Base-by-base conservation (phyloP, 92 coral and sea anemone genomes). In the Plumapathes pennacea region DNA sequence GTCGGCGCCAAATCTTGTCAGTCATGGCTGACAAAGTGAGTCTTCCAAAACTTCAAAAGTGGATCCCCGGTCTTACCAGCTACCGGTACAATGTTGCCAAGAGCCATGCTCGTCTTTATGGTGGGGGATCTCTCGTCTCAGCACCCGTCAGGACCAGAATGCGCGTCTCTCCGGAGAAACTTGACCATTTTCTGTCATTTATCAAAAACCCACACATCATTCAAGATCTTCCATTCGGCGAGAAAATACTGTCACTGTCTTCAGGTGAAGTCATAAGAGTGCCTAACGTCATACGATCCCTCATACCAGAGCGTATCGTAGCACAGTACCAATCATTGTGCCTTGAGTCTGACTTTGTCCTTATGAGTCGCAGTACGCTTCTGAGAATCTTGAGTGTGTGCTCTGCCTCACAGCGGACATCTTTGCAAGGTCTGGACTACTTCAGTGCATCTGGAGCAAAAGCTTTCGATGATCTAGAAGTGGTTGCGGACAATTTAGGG, bases 181-280 rank as follows among this genome's bases (percentile, higher is more conserved):
- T 59, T 3, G 69, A 70, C 48, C 77, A 70, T 59, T 71, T 71
- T 32, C 69, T 71, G 19, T 14, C 19, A 15, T 78, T 78, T 53
- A 78, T 78, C 24, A 69, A 78, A 52, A 78, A 78, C 23, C 40
- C 85, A 31, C 77, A 78, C 24, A 40, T 78, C 27, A 50, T 78
- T 13, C 85, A 69, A 60, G 78, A 77, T 54, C n/a, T 77, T 52
- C 78, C 72, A 10, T 69, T 68, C 69, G 84, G 78, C 11, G 79
- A 78, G 46, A 61, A 60, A 23, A 43, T 69, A 37, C 13, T 69
- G 46, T 54, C 41, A 50, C 50, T 68, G 5, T 69, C 79, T 25
- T 54, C 71, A 2, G 79, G 71, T 45, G 78, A 70, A 44, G 60
- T 69, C 3, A 68, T 69, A n/a, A 59, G 69, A 52, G 69, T 71